Evolutionary conservation across 2,888 invertebrate genomes (phyloP).

Genomic region (Andrena flavipes): DNA sequence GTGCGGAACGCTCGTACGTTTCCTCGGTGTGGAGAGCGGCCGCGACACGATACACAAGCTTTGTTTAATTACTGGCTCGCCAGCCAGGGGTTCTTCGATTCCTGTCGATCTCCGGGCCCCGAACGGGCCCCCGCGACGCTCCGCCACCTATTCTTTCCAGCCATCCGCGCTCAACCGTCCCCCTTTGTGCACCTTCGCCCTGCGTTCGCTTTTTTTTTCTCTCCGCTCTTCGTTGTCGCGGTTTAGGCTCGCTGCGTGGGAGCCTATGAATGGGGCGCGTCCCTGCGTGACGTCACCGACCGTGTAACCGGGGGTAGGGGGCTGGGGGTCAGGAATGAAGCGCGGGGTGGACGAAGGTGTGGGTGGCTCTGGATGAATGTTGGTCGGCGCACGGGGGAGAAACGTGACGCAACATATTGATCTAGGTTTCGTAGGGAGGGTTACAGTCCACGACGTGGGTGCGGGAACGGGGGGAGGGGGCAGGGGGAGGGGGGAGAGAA

Average conservation of each 20-base stretch:
- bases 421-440: slow-evolving; percentile 80
- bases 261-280: slow-evolving; percentile 83
- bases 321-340: slow-evolving; percentile 63
- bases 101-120: slow-evolving; percentile 14
- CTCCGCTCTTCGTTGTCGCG: slow-evolving; percentile 34
- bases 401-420: slow-evolving; percentile 85
- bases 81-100: slow-evolving; percentile 31
- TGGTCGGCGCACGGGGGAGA: slow-evolving; percentile 75
- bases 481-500: slow-evolving; percentile 31
- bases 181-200: not conserved
- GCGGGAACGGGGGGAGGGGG: not conserved
- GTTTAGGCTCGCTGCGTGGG: slow-evolving; percentile 75
- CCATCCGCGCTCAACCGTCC: not conserved
- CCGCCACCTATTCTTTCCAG: not conserved
- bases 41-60: slow-evolving; percentile 9
- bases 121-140: not conserved
- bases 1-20: slow-evolving; percentile 52
- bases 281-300: slow-evolving; percentile 82
- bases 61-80: slow-evolving; percentile 13
- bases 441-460: slow-evolving; percentile 55
- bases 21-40: slow-evolving; percentile 28
- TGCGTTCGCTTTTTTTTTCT: slow-evolving; percentile 37
- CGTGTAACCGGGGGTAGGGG: slow-evolving; percentile 47
- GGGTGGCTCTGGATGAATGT: slow-evolving; percentile 69
- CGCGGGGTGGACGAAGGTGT: slow-evolving; percentile 64